Base-by-base conservation (phyloP, 2,888 invertebrate genomes). In the Noctua janthina region DNA sequence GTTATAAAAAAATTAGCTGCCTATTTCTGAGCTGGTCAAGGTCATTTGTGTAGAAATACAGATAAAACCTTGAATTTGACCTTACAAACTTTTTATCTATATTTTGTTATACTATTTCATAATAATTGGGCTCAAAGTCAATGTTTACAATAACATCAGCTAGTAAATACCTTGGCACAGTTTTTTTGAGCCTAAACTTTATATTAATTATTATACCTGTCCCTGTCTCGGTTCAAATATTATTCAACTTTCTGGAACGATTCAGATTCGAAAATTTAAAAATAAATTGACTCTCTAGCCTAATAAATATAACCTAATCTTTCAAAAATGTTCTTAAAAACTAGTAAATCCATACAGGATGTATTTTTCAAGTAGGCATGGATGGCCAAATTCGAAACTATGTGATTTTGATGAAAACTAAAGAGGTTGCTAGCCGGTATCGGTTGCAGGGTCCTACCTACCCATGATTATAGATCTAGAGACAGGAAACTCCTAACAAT, bases 31-130 rank as follows among this genome's bases (percentile, higher is more conserved):
- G 59, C 75, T 67, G 62, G 39, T 62, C 88, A 86, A 81, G 85
- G 88, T 88, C 56, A 64, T 2, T 20, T 49, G n/a, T 62, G 29
- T 73, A 67, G 23, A 77, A 76, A 67, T 64, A 72, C 62, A 54
- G 39, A 77, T 62, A 46, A 15, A 75, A 78, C 88, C 86, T 86
- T 86, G 86, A 51, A 74, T 88, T 78, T 78, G 59, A 39, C 86
- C 82, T 86, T 82, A 35, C 23, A 23, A 54, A 59, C 6, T 85
- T 88, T 88, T 88, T 81, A 64, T 70, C 51, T 71, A 20, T 56
- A 15, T 64, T 67, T 77, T 77, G 59, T 35, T 66, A n/a, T 59
- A 68, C 35, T 54, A 29, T 70, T 62, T 69, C n/a, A 17, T 59
- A 59, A 71, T 39, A 29, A 39, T 62, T 66, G 23, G 29, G 51